Conservation (phyloP, 2,797 vertebrate species). For the Myotis daubentonii region DNA sequence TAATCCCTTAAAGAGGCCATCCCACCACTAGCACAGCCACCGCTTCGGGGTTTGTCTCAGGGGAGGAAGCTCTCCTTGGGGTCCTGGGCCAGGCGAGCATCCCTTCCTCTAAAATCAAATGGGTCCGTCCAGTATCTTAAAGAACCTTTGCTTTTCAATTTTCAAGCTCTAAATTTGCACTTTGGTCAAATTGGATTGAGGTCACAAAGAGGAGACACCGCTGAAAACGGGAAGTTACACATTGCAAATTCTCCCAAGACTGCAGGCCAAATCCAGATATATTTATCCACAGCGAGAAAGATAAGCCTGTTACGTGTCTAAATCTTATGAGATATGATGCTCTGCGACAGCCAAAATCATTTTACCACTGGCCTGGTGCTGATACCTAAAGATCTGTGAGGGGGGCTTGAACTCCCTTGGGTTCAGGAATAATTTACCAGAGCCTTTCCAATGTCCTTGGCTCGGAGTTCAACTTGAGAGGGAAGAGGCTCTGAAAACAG, state of each 20-base stretch:
- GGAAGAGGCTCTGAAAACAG: not conserved
- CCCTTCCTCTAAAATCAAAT: not conserved
- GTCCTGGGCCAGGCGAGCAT: not conserved
- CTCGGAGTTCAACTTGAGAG: not conserved
- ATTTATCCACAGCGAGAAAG: not conserved
- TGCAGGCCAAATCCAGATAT: not conserved
- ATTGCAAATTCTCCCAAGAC: not conserved
- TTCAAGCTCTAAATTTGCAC: not conserved
- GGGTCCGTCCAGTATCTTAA: not conserved
- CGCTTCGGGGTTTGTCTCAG: not conserved
- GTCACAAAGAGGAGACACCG: not conserved
- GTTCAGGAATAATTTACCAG: not conserved
- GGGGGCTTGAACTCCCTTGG: not conserved
- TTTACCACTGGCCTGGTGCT: not conserved
- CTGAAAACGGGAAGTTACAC: not conserved
- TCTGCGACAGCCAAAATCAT: not conserved
- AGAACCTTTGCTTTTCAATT: constrained; percentile 13
- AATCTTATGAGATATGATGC: not conserved
- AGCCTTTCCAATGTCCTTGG: not conserved
- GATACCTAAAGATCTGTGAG: not conserved
- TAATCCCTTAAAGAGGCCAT: not conserved
- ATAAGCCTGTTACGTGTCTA: not conserved
- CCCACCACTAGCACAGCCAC: not conserved
- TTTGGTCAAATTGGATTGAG: not conserved
- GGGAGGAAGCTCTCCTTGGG: not conserved